Evolutionary conservation across 2,888 invertebrate species (phyloP), one percentile per base, ranked within the genome.

Genomic region (Cephus rjabovi): DNA sequence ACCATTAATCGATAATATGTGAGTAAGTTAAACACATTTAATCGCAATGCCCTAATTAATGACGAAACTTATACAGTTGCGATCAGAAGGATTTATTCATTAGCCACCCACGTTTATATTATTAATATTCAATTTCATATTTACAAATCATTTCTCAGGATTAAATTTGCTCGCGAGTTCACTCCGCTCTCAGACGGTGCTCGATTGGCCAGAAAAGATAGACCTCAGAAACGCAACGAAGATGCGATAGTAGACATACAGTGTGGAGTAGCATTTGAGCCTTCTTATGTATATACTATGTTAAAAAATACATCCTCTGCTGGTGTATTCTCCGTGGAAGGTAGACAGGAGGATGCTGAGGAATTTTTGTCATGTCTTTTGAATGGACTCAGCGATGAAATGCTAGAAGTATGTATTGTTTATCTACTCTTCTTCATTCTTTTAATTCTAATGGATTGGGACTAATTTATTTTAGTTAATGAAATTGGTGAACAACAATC

Each of bases 331-430:
- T 93, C 95, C 73, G 95, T 97, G 76, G 97, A 97, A 91, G 98
- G 98, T 0, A 93, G 97, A 33, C 99, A 99, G 91, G 98, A 99
- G 90, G 99, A 99, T 92, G 99, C 99, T 0, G 99, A 99, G 92
- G 99, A 99, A 91, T 98, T 99, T 92, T 94, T 99, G 2, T 97
- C 98, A 11, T 97, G 97, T 90, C 93, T 99, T 81, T 94, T 99
- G 34, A 99, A 98, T 92, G 97, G 97, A 35, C 94, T 99, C 78
- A 98, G 98, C 89, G 99, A 99, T 92, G 99, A 99, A 93, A 98
- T 99, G 98, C 94, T 97, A 3, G 97, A 98, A 93, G 96, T 97
- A 87, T 89, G 91, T 40, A 37, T 37, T 40, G 71, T 34, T 12
- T 12, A 40, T 73, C 35, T 35, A 37, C 70, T 73, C n/a, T 34